A percentile compares a stretch with the other conserved stretches of the same genome.
phyloP scores from a whole-genome alignment of 2,113 vertebrate species.

The Phocoena sinus region DNA sequence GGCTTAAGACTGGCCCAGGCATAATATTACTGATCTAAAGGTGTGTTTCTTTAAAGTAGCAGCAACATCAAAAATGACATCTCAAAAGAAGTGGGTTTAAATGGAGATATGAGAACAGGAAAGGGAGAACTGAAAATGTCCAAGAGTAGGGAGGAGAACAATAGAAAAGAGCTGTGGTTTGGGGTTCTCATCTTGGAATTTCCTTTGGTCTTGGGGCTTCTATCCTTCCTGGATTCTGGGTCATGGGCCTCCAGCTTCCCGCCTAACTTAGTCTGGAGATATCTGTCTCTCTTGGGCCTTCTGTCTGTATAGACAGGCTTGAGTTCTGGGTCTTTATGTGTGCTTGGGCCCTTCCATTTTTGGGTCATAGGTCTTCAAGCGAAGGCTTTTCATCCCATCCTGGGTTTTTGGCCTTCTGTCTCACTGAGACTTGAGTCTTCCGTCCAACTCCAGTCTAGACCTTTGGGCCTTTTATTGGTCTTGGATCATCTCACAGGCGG shows the following conservation, averaged over 20 bases:
- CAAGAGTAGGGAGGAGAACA: neutral
- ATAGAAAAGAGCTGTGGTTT: neutral
- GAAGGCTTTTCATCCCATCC: neutral
- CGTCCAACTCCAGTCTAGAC: neutral
- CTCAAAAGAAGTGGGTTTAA: neutral
- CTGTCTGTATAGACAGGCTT: neutral
- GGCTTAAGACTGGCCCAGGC: neutral
- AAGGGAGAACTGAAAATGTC: neutral
- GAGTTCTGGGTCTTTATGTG: neutral
- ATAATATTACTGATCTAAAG: constrained; percentile 31
- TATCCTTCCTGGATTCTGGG: neutral
- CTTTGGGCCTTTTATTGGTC: neutral
- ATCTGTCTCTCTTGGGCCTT: neutral
- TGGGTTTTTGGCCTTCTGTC: neutral
- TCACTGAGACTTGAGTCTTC: neutral
- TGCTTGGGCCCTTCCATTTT: neutral
- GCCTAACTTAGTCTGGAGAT: constrained; percentile 4
- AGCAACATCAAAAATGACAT: constrained; percentile 8
- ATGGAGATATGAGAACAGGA: neutral
- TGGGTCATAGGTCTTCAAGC: neutral
- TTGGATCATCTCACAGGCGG: neutral
- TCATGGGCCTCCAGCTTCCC: neutral
- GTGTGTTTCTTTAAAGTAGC: neutral
- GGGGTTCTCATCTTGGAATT: neutral
- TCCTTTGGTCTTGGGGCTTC: neutral